A percentile compares a stretch with the other conserved stretches of the same genome.
These are phyloP conservation scores for Ferdinandea cuprea DNA, from an alignment of 2,888 invertebrate species.

Conservation along the genomic window DNA sequence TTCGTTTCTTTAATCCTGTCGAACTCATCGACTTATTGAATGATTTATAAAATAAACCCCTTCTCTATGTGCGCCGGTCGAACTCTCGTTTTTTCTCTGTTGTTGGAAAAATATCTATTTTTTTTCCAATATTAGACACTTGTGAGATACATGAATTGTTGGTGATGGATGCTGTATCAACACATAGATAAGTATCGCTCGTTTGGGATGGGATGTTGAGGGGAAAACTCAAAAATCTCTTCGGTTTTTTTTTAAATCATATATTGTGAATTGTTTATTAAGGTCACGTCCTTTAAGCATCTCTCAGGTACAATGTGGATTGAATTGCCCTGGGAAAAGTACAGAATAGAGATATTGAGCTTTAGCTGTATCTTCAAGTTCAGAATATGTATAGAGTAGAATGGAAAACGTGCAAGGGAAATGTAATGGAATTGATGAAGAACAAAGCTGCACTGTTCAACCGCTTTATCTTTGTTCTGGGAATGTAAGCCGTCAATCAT, in stretches of 20 bases:
- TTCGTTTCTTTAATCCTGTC: slow-evolving; percentile 37
- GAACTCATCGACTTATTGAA: slow-evolving; percentile 66
- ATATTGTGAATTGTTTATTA: slow-evolving; percentile 68
- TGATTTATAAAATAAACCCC: slow-evolving; percentile 57
- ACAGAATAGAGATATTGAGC: slow-evolving; percentile 34
- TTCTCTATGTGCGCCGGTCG: slow-evolving; percentile 25
- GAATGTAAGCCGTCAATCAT: not conserved
- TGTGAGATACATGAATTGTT: slow-evolving; percentile 40
- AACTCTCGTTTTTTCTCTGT: not conserved
- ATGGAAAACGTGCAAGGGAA: slow-evolving; percentile 22
- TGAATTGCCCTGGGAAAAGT: slow-evolving; percentile 50
- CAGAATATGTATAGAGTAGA: slow-evolving; percentile 4
- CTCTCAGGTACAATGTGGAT: slow-evolving; percentile 61
- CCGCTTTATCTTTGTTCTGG: slow-evolving; percentile 14
- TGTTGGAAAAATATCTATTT: slow-evolving; percentile 45
- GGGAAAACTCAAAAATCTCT: slow-evolving; percentile 24
- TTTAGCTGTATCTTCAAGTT: not conserved
- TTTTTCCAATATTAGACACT: slow-evolving; percentile 57
- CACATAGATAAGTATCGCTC: slow-evolving; percentile 10
- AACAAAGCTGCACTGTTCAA: slow-evolving; percentile 49
- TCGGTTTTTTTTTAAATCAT: slow-evolving; percentile 21
- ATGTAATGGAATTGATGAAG: slow-evolving; percentile 18
- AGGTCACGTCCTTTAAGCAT: slow-evolving; percentile 71
- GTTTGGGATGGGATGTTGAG: not conserved
- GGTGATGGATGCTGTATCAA: slow-evolving; percentile 55